phyloP scores from a whole-genome alignment of 2,888 invertebrate species.

The Empis stercorea region DNA sequence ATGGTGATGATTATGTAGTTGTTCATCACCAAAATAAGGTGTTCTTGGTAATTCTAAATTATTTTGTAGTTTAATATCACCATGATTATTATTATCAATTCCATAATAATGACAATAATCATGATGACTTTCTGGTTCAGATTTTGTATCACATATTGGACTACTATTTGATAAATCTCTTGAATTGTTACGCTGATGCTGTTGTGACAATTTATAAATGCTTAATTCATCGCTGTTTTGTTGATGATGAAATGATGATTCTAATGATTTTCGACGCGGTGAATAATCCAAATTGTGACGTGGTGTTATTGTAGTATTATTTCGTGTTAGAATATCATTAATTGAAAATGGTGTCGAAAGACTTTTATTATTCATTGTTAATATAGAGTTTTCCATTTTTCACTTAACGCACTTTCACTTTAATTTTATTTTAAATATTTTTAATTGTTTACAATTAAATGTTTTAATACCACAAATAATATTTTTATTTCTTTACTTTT shows the following conservation, averaged over 20 bases:
- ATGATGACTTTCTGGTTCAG: constrained; percentile 10
- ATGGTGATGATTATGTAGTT: background rate
- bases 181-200: constrained; percentile 16
- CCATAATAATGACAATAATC: constrained; percentile 6
- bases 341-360: constrained; percentile 56
- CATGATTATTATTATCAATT: constrained; percentile 6
- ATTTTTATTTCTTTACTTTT: background rate
- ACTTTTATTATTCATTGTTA: constrained; percentile 22
- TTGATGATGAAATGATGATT: constrained; percentile 12
- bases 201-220: constrained; percentile 9
- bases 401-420: background rate
- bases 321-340: constrained; percentile 53
- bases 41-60: background rate
- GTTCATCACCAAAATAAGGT: background rate
- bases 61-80: constrained; percentile 1
- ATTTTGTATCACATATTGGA: constrained; percentile 17
- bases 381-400: background rate
- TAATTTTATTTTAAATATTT: background rate
- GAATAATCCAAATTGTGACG: constrained; percentile 17
- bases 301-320: constrained; percentile 20
- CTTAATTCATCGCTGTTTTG: constrained; percentile 13
- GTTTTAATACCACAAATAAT: background rate
- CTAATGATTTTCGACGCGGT: constrained; percentile 19
- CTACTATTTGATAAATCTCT: constrained; percentile 17
- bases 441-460: background rate